These are phyloP conservation scores for Pristionchus maxplancki DNA, from an alignment of 2,888 invertebrate genomes.

Conservation along the genomic window DNA sequence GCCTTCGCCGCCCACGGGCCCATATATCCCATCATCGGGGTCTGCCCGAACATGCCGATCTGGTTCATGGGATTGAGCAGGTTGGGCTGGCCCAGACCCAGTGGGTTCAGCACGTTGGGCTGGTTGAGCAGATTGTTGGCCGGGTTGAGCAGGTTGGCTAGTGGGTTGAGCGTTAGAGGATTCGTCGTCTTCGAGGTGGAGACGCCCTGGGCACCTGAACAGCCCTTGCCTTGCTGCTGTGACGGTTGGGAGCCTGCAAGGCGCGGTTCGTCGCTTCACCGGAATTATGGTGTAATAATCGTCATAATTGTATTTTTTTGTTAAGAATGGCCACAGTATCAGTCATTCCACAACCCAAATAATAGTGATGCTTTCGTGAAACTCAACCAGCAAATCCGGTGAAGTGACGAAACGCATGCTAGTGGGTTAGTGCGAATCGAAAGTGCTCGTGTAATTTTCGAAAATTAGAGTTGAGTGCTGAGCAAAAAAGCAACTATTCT, in stretches of 20 bases:
- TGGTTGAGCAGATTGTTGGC: not conserved
- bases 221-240: constrained; percentile 21
- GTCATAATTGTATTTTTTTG: no score
- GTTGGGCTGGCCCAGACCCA: not conserved
- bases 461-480: no score
- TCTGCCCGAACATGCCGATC: not conserved
- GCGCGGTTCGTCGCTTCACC: no score
- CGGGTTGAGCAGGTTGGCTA: constrained; percentile 12
- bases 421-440: not conserved
- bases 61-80: constrained; percentile 15
- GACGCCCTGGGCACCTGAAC: constrained; percentile 26
- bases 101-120: not conserved
- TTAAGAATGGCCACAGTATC: no score
- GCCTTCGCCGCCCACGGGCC: constrained; percentile 11
- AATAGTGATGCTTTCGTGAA: not conserved
- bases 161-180: not conserved
- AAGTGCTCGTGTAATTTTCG: no score
- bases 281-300: no score
- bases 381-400: not conserved
- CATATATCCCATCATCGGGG: not conserved
- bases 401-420: not conserved
- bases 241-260: constrained; percentile 33
- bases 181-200: constrained; percentile 40
- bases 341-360: not conserved
- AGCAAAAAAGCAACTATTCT: no score